Percentiles rank a stretch among this genome's conserved stretches.
phyloP scores from a whole-genome alignment of 2,113 vertebrate species.

The Proterorhinus semilunaris region DNA sequence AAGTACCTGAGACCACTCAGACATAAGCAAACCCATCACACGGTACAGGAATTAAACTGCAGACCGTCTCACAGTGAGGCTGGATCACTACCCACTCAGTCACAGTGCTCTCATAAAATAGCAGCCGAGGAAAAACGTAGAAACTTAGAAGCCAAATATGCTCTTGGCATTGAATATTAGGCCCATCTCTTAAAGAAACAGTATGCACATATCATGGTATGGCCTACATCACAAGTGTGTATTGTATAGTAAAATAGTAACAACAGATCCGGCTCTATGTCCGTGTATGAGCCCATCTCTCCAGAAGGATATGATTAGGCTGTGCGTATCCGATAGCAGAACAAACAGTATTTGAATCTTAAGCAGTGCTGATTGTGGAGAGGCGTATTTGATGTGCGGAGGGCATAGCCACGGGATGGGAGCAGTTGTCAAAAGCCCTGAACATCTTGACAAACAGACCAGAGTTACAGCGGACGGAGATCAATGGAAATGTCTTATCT shows the following conservation, averaged over 20 bases:
- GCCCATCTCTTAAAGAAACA: too few species aligned
- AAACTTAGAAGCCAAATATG: too few species aligned
- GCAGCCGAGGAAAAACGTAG: too few species aligned
- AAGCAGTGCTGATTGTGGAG: conserved; percentile 52
- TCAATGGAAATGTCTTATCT: conserved; percentile 40
- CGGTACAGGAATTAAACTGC: too few species aligned
- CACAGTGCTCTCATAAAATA: too few species aligned
- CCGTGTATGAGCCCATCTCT: conserved; percentile 12
- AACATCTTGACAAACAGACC: conserved; percentile 54
- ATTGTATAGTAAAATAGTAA: conserved; percentile 8
- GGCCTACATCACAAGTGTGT: not conserved
- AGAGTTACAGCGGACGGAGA: conserved; percentile 38
- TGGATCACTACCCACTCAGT: too few species aligned
- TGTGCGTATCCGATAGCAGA: conserved; percentile 31
- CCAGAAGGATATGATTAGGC: conserved; percentile 40
- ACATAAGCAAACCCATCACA: too few species aligned
- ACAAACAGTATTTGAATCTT: conserved; percentile 48
- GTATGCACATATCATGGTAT: too few species aligned
- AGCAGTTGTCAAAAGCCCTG: conserved; percentile 55
- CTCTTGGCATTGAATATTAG: too few species aligned
- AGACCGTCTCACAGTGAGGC: too few species aligned
- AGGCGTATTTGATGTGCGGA: conserved; percentile 41
- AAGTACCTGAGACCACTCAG: too few species aligned
- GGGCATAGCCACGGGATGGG: conserved; percentile 41
- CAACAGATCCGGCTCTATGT: conserved; percentile 13